Percentiles rank a stretch among this genome's conserved stretches.
Conservation (phyloP, 1,140 invertebrate genomes). For the Drosophila bocki region DNA sequence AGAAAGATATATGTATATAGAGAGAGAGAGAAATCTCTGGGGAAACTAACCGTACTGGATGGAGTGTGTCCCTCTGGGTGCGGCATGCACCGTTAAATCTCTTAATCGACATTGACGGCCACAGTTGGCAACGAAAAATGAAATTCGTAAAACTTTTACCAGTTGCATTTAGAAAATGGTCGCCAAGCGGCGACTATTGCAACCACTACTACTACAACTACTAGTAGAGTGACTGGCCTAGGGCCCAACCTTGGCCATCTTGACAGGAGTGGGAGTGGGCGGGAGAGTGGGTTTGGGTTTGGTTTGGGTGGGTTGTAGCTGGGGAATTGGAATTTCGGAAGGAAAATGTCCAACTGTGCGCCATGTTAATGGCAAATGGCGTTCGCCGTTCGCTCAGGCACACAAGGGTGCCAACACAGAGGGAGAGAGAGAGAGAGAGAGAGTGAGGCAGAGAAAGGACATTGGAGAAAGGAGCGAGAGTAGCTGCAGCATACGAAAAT, state of each 20-base stretch:
- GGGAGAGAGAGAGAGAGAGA: not conserved
- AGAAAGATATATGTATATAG: too few relatives aligned
- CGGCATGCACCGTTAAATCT: constrained; percentile 69
- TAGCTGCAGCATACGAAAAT: constrained; percentile 52
- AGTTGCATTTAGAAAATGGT: constrained; percentile 74
- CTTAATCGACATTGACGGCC: constrained; percentile 77
- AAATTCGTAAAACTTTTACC: constrained; percentile 71
- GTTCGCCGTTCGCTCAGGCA: constrained; percentile 23
- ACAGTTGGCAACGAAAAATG: constrained; percentile 69
- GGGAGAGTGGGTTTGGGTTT: not conserved
- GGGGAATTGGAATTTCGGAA: constrained; percentile 45
- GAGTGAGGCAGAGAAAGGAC: not conserved
- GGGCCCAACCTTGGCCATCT: constrained; percentile 38
- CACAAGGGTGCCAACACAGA: constrained; percentile 18
- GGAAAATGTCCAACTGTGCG: constrained; percentile 72
- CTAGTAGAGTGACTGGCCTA: constrained; percentile 17
- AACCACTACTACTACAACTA: not conserved
- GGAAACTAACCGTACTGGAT: not conserved
- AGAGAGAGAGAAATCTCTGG: constrained; percentile 2
- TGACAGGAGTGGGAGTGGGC: not conserved
- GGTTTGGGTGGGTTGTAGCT: not conserved
- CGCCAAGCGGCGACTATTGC: constrained; percentile 8
- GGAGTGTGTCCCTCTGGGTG: constrained; percentile 16
- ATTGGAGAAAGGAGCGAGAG: constrained; percentile 5
- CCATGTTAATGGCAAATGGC: constrained; percentile 70